Evolutionary conservation across 2,888 invertebrate species (phyloP), one percentile per base, ranked within the genome.

Genomic region (Pristionchus arcanus): DNA sequence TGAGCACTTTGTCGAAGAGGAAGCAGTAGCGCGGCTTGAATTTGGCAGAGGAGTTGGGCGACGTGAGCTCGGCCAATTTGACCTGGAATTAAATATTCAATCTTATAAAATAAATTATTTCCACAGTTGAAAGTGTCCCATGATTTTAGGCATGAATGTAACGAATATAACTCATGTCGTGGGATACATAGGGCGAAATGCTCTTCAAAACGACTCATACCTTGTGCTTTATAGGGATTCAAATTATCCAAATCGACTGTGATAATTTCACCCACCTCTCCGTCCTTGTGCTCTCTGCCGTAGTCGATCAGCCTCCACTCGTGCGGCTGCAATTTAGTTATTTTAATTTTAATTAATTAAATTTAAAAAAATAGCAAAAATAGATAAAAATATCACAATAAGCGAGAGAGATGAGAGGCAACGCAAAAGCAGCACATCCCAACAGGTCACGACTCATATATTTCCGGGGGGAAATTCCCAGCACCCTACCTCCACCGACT

Each of bases 1-100:
- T 97, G 96, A 99, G 97, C 91, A 98, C 97, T 96, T 98, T 98
- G 96, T 99, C 98, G 96, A 99, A 99, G 90, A 99, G 97, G 96
- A 99, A 99, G 53, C 98, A 97, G 95, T 98, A 98, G 95, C 98
- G 92, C 37, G 92, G 92, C 87, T 94, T 95, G 74, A 92, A 90
- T 87, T 93, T 92, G 21, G 91, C 92, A 9, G 89, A 59, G 0
- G 71, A 71, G 7, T 90, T 90, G 9, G 74, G 71, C 9, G 84
- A 83, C 3, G 91, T 91, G 15, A 91, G 89, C 74, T 93, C 92
- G 16, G 92, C 90, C 90, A 93, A 87, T 77, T 91, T 90, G 28
- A 93, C 89, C 89, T 89, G 81, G 2, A 77, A 77, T 42, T 19
- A 83, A 25, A 25, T 49, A 28, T 53, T 28, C 28, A 42, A 2